Evolutionary conservation across 1,140 invertebrate species (phyloP), one percentile per base, ranked within the genome.

Genomic region (Bombus superbus): DNA sequence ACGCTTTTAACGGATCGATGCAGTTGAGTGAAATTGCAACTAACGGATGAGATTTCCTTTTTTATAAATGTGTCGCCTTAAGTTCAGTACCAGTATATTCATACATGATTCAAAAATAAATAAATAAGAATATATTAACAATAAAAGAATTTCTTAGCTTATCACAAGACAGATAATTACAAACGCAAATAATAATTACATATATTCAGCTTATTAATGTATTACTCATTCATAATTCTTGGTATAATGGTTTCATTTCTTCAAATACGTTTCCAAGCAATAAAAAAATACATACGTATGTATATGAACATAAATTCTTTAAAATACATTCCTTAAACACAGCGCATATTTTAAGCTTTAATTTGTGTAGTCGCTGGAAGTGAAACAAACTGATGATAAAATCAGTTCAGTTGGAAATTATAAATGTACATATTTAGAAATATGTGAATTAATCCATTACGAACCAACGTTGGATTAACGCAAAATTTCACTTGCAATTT

Each of bases 1-100:
- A 59, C 28, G 22, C 38, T 59, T 83, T 78, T 83, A 83, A 83
- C 42, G 74, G n/a, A 1, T 78, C 74, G 75, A 78, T 40, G 44
- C 82, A 44, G 81, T 69, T n/a, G 75, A 83, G 15, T 40, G 57
- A 38, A 47, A 28, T 47, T 42, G 25, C 6, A 42, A 76, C 3
- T 28, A 76, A 18, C 74, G 38, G 42, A 83, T 28, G 32, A 47
- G 13, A 25, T 42, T 59, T 83, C n/a, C 38, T 57, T 68, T 53
- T 71, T 74, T n/a, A n/a, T 6, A 64, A 53, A 66, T 5, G 15
- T 68, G n/a, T 83, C 42, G 5, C 22, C 13, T 11, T n/a, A 38
- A 11, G 5, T 44, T 59, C 8, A 3, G 35, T 4, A 32, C 5
- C 15, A 11, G 38, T 40, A 15, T 1, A 42, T 5, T 59, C 4